Evolutionary conservation across 2,113 vertebrate species (phyloP).

Genomic region (Cromileptes altivelis): DNA sequence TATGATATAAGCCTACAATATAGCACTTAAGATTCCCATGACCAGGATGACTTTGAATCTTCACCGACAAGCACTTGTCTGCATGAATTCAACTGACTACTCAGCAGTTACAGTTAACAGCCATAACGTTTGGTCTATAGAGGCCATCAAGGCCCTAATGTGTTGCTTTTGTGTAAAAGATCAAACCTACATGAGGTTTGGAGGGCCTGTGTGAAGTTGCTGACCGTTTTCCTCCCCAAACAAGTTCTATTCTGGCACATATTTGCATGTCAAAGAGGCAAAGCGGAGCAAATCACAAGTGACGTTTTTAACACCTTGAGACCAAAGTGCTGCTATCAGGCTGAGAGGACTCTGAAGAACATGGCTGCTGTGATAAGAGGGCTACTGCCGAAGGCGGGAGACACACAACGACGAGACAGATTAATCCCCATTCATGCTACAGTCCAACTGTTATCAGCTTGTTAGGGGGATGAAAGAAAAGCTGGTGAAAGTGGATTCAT

Average conservation of each 20-base stretch:
- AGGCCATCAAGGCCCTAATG: conserved; percentile 10
- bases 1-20: no score
- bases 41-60: no score
- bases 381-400: conserved; percentile 49
- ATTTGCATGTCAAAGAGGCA: conserved; percentile 79
- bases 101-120: conserved; percentile 2
- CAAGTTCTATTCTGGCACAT: conserved; percentile 42
- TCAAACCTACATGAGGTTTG: conserved; percentile 35
- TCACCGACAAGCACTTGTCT: not conserved
- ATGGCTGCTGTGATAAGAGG: conserved; percentile 62
- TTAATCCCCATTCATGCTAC: conserved; percentile 40
- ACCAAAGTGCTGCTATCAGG: conserved; percentile 66
- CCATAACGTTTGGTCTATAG: conserved; percentile 6
- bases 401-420: conserved; percentile 28
- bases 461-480: conserved; percentile 25
- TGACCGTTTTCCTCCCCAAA: conserved; percentile 59
- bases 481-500: conserved; percentile 4
- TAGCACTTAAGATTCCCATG: not conserved
- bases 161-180: conserved; percentile 38
- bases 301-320: conserved; percentile 73
- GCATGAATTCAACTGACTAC: not conserved
- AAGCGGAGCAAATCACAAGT: conserved; percentile 23
- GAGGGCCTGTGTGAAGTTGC: conserved; percentile 46
- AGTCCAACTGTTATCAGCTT: conserved; percentile 45
- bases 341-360: conserved; percentile 57